Evolutionary conservation across 2,797 vertebrate species (phyloP).

Genomic region (Chaunax sp.): DNA sequence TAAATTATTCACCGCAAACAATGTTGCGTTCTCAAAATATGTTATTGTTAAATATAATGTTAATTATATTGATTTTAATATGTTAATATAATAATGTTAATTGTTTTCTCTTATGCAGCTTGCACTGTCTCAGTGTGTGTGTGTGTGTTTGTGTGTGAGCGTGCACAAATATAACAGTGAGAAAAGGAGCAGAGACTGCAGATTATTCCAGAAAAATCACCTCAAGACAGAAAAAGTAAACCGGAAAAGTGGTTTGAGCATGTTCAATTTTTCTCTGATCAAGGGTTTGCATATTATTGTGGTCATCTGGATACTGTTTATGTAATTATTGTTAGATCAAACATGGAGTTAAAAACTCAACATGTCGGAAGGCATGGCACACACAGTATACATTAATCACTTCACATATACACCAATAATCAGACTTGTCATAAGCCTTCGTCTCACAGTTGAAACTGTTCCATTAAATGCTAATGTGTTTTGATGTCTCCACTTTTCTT

Average conservation of each 20-base stretch:
- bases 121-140: too few relatives aligned
- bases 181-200: too few relatives aligned
- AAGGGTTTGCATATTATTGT: constrained; percentile 14
- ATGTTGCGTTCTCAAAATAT: too few relatives aligned
- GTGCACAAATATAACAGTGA: too few relatives aligned
- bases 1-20: too few relatives aligned
- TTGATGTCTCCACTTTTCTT: constrained; percentile 18
- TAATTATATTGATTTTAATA: too few relatives aligned
- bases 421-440: constrained; percentile 45
- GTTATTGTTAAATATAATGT: too few relatives aligned
- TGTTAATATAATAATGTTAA: too few relatives aligned
- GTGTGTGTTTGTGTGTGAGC: too few relatives aligned
- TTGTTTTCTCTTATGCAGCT: too few relatives aligned
- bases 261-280: constrained; percentile 8
- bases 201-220: background rate
- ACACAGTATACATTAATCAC: constrained; percentile 42
- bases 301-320: constrained; percentile 54
- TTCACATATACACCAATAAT: constrained; percentile 44
- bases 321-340: constrained; percentile 40
- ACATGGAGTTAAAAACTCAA: constrained; percentile 42
- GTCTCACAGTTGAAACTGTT: constrained; percentile 32
- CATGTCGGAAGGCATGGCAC: constrained; percentile 37
- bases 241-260: constrained; percentile 1
- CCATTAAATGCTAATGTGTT: constrained; percentile 34
- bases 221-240: constrained; percentile 8